A percentile compares a stretch with the other conserved stretches of the same genome.
These are phyloP conservation scores for Actinostola sp. DNA, from an alignment of 92 coral and sea anemone species.

Conservation along the genomic window DNA sequence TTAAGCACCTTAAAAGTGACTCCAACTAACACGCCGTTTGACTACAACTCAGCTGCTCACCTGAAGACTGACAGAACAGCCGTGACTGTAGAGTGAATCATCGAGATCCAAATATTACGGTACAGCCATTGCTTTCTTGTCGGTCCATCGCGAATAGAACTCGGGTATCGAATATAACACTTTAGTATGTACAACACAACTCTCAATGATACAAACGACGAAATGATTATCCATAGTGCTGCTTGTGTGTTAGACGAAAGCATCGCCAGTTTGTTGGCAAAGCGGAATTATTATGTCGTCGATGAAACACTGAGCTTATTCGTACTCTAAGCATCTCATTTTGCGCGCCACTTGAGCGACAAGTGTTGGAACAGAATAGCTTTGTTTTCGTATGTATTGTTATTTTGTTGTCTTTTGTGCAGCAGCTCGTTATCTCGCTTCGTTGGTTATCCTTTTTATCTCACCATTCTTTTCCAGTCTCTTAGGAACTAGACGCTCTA, in stretches of 20 bases:
- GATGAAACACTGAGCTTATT: not conserved
- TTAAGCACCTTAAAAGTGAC: not conserved
- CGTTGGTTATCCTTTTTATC: too few species aligned
- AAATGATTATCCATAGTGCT: conserved; percentile 4
- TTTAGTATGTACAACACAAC: conserved; percentile 6
- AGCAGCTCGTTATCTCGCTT: too few species aligned
- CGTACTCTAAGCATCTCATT: conserved; percentile 9
- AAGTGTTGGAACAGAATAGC: too few species aligned
- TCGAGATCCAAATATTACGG: conserved; percentile 72
- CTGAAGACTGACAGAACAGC: conserved; percentile 67
- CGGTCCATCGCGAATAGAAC: conserved; percentile 29
- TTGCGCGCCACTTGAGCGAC: too few species aligned
- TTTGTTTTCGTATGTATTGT: too few species aligned
- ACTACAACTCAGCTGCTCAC: conserved; percentile 22
- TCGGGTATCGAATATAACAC: conserved; percentile 26
- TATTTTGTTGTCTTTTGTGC: too few species aligned
- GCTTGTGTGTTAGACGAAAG: conserved; percentile 3
- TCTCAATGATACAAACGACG: conserved; percentile 41
- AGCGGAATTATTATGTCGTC: not conserved
- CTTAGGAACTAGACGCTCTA: too few species aligned
- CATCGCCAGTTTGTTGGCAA: not conserved
- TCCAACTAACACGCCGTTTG: not conserved
- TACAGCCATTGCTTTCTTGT: conserved; percentile 70
- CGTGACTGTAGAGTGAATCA: conserved; percentile 64
- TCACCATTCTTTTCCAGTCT: too few species aligned